Conservation (phyloP, 2,113 vertebrate genomes). For the Geococcyx californianus region DNA sequence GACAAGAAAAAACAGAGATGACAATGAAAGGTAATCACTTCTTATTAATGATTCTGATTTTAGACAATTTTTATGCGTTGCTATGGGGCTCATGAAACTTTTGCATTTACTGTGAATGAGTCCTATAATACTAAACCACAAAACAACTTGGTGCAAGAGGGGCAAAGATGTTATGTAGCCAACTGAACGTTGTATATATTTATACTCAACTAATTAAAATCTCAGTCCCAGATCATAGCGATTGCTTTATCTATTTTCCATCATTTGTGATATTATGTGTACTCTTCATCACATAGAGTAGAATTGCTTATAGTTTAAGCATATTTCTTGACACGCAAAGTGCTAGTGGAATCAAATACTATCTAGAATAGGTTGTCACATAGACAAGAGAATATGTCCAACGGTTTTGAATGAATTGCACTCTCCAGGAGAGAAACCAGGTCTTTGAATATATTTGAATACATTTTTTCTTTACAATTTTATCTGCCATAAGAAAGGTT, state of each 20-base stretch:
- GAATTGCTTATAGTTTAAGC: not conserved
- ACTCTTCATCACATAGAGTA: not conserved
- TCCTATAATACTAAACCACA: not conserved
- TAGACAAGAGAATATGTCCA: not conserved
- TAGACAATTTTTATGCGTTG: not conserved
- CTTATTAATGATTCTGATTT: not conserved
- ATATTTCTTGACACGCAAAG: not conserved
- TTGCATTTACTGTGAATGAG: not conserved
- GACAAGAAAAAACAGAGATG: not conserved
- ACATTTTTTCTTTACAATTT: constrained; percentile 9
- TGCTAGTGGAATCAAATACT: not conserved
- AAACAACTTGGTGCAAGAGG: not conserved
- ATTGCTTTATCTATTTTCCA: not conserved
- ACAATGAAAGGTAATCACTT: not conserved
- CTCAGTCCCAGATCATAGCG: not conserved
- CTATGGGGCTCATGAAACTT: not conserved
- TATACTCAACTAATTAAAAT: not conserved
- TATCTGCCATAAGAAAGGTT: not conserved
- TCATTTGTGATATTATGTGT: not conserved
- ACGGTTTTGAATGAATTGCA: not conserved
- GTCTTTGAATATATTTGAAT: not conserved
- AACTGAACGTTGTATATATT: not conserved
- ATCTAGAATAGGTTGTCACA: not conserved
- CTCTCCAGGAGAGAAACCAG: not conserved
- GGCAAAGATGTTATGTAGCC: not conserved